Conservation (phyloP, 2,888 invertebrate species). For the Cheilosia soror region DNA sequence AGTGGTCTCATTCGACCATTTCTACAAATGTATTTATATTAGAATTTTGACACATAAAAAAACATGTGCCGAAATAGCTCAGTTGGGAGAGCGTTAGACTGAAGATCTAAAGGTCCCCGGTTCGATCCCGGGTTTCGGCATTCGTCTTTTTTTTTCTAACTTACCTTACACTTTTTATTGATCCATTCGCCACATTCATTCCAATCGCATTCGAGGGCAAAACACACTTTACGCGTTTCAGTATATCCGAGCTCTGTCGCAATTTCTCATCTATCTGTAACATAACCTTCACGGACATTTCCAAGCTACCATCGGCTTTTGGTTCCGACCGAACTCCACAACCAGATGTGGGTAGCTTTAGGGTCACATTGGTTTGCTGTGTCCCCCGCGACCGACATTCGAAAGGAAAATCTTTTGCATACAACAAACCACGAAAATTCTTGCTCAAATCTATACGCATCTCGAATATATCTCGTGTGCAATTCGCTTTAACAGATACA, state of each 20-base stretch:
- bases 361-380: conserved; percentile 78
- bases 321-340: conserved; percentile 88
- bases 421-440: conserved; percentile 88
- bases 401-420: conserved; percentile 90
- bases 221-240: conserved; percentile 86
- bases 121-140: conserved; percentile 78
- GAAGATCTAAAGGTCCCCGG: conserved; percentile 78
- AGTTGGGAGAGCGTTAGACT: conserved; percentile 79
- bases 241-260: conserved; percentile 90
- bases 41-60: background rate
- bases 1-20: conserved; percentile 86
- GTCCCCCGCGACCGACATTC: conserved; percentile 88
- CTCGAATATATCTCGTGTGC: conserved; percentile 87
- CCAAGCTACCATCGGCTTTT: conserved; percentile 85
- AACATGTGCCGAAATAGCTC: conserved; percentile 77
- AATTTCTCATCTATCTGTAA: conserved; percentile 90
- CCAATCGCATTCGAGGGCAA: conserved; percentile 81
- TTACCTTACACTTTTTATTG: conserved; percentile 56
- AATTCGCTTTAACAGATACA: conserved; percentile 86
- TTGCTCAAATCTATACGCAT: conserved; percentile 86
- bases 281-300: conserved; percentile 88
- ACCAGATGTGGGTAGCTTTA: conserved; percentile 83
- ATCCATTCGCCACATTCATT: conserved; percentile 78
- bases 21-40: conserved; percentile 80
- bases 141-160: conserved; percentile 17